phyloP scores from a whole-genome alignment of 2,797 vertebrate genomes.

The Myotis vivesi region DNA sequence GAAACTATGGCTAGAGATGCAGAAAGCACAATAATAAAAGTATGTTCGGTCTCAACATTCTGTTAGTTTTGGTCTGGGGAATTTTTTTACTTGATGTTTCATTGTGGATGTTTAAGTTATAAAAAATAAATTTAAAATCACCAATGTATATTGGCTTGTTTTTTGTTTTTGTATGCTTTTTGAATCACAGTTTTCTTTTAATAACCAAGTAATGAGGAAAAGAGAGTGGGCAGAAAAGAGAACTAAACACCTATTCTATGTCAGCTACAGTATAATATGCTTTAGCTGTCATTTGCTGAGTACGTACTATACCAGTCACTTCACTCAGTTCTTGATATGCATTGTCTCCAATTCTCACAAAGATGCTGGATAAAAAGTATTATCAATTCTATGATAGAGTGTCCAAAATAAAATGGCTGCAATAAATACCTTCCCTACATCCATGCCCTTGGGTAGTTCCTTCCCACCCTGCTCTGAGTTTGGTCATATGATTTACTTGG shows the following conservation, averaged over 20 bases:
- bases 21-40: background rate
- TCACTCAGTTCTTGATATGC: background rate
- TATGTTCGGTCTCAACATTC: background rate
- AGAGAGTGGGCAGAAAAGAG: constrained; percentile 32
- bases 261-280: background rate
- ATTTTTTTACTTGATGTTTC: background rate
- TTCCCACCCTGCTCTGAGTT: background rate
- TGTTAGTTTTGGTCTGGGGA: background rate
- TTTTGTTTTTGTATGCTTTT: background rate
- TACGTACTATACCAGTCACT: background rate
- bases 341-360: constrained; percentile 23
- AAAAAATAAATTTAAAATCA: constrained; percentile 25
- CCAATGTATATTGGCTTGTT: background rate
- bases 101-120: background rate
- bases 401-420: background rate
- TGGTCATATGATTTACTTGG: constrained; percentile 12
- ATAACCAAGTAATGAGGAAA: background rate
- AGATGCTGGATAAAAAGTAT: background rate
- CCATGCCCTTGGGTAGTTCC: background rate
- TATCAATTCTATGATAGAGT: constrained; percentile 17
- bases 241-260: background rate
- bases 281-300: background rate
- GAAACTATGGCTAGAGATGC: background rate
- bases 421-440: background rate
- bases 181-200: constrained; percentile 26